These are phyloP conservation scores for Acrocephalus kingi DNA, from an alignment of 2,113 vertebrate species.

Conservation along the genomic window DNA sequence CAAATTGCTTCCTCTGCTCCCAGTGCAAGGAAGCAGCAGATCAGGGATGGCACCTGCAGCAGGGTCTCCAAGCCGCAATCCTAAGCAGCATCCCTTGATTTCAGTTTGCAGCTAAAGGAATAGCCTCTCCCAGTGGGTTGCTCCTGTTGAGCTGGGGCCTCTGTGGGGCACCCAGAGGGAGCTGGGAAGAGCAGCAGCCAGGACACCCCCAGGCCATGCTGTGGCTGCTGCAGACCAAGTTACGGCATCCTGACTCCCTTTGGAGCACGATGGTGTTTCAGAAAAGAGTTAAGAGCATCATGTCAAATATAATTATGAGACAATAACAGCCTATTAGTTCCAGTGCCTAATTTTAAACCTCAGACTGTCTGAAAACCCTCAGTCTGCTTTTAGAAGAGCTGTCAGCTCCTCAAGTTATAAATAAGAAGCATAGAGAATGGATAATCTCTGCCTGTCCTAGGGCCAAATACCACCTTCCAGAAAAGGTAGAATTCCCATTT, in stretches of 20 bases:
- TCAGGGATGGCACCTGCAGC: neutral
- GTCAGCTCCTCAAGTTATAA: constrained; percentile 37
- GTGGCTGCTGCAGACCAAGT: neutral
- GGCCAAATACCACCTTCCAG: neutral
- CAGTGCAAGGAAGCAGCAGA: neutral
- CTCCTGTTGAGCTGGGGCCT: neutral
- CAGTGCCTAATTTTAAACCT: constrained; percentile 68
- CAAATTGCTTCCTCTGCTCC: neutral
- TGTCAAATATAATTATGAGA: constrained; percentile 67
- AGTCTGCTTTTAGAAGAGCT: constrained; percentile 35
- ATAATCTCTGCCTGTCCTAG: constrained; percentile 7
- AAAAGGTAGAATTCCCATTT: constrained; percentile 28
- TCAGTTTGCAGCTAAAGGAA: neutral
- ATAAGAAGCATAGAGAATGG: constrained; percentile 13
- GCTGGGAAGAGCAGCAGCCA: neutral
- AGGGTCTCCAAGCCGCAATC: neutral
- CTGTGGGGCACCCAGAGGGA: neutral
- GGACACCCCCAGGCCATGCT: rapidly evolving
- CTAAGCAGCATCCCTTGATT: neutral
- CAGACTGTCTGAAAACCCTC: constrained; percentile 19
- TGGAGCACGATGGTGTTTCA: neutral
- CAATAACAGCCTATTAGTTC: constrained; percentile 70
- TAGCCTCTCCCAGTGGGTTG: neutral
- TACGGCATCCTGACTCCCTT: neutral
- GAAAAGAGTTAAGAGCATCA: constrained; percentile 47